A percentile compares a stretch with the other conserved stretches of the same genome.
Conservation (phyloP, 1,140 invertebrate species). For the Yoshiicerus persimilis region DNA sequence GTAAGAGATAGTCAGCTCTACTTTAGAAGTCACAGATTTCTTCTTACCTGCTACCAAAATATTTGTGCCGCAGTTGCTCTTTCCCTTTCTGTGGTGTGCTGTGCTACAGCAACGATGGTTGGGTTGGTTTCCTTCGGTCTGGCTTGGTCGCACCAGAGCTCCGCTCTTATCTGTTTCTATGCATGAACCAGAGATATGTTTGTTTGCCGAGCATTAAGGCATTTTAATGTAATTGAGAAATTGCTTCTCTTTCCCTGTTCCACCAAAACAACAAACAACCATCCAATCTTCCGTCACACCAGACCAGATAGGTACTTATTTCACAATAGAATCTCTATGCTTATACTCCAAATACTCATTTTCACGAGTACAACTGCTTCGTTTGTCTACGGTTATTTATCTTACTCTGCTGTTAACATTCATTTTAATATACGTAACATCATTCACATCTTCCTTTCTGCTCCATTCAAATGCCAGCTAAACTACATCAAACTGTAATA, state of each 20-base stretch:
- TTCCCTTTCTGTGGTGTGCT: neutral
- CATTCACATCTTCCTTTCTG: too few species aligned
- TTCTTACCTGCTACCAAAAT: neutral
- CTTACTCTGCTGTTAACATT: neutral
- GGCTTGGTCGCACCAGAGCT: neutral
- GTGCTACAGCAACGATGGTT: too few species aligned
- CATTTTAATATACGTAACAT: neutral
- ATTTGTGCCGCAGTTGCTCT: neutral
- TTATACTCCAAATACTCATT: neutral
- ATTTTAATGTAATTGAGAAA: constrained; percentile 22
- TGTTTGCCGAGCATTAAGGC: constrained; percentile 3
- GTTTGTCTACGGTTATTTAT: neutral
- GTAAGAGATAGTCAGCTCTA: neutral
- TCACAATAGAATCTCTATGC: neutral
- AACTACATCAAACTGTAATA: neutral
- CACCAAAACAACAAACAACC: neutral
- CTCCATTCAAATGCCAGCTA: too few species aligned
- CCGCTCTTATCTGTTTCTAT: neutral
- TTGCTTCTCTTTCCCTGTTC: neutral
- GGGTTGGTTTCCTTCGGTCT: neutral
- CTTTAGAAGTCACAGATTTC: neutral
- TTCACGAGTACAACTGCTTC: neutral
- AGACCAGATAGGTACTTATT: neutral
- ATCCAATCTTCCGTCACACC: neutral
- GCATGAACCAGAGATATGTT: neutral